phyloP scores from a whole-genome alignment of 2,113 vertebrate genomes.

The Axis porcinus region DNA sequence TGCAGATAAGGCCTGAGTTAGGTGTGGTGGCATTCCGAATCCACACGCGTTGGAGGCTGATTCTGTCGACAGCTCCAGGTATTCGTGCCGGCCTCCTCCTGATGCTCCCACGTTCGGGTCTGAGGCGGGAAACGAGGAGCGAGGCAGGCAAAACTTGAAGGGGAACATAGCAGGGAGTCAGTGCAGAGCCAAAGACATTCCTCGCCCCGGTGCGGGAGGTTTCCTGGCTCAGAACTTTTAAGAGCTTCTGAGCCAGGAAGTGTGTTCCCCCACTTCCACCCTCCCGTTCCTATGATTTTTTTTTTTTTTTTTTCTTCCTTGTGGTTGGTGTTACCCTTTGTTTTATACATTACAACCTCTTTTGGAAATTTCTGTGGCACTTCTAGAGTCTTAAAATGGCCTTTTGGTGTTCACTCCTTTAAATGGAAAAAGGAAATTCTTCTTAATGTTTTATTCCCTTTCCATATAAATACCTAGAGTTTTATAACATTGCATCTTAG shows the following conservation, averaged over 20 bases:
- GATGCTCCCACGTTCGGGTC: neutral
- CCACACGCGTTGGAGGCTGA: neutral
- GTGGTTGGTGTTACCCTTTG: conserved; percentile 22
- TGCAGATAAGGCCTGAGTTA: neutral
- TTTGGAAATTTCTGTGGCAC: neutral
- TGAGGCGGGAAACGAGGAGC: neutral
- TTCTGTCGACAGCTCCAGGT: neutral
- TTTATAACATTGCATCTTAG: neutral
- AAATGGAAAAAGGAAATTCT: neutral
- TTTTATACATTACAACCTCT: neutral
- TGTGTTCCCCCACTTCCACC: neutral
- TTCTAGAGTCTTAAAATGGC: neutral
- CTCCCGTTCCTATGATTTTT: neutral
- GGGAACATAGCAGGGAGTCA: conserved; percentile 27
- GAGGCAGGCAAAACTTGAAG: neutral
- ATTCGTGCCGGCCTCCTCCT: neutral
- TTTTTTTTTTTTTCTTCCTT: neutral
- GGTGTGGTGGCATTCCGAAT: neutral
- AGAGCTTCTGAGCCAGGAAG: conserved; percentile 36
- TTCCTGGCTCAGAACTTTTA: conserved; percentile 52
- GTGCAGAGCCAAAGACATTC: neutral
- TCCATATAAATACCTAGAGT: neutral
- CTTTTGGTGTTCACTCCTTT: neutral
- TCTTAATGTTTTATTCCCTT: neutral
- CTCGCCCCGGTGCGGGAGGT: conserved; percentile 1